A percentile compares a stretch with the other conserved stretches of the same genome.
Evolutionary conservation across 1,140 invertebrate species (phyloP).

Genomic region (Trichonephila inaurata): DNA sequence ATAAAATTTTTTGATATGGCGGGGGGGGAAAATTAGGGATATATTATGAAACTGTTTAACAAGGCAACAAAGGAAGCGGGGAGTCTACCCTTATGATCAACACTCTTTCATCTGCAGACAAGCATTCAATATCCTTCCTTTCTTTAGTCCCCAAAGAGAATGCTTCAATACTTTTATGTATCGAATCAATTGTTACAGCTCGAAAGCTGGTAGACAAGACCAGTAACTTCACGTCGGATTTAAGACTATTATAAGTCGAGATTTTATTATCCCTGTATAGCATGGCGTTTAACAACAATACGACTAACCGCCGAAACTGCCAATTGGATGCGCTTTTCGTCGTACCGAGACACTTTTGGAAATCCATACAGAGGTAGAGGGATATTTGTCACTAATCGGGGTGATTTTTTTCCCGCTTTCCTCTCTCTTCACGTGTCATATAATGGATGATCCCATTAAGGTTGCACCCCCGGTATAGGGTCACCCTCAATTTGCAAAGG

Average conservation of each 20-base stretch:
- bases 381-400: constrained; percentile 72
- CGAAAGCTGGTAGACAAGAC: constrained; percentile 74
- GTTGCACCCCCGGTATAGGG: constrained; percentile 39
- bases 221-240: constrained; percentile 71
- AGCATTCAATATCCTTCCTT: constrained; percentile 57
- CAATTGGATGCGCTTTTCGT: constrained; percentile 73
- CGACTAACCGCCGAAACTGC: constrained; percentile 68
- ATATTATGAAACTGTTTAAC: constrained; percentile 9
- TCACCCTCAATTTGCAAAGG: constrained; percentile 74
- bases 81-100: not conserved
- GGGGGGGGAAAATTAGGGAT: no score
- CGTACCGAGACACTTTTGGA: not conserved
- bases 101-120: constrained; percentile 55
- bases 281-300: constrained; percentile 75
- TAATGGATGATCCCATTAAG: constrained; percentile 75
- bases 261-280: constrained; percentile 73
- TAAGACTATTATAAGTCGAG: constrained; percentile 71
- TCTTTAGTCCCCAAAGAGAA: constrained; percentile 58
- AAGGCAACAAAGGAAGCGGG: not conserved
- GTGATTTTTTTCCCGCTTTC: not conserved
- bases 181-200: constrained; percentile 73
- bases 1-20: no score
- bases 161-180: constrained; percentile 64
- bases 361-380: constrained; percentile 49
- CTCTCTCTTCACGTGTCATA: constrained; percentile 69